phyloP scores from a whole-genome alignment of 2,888 invertebrate genomes.

The Clunio marinus region DNA sequence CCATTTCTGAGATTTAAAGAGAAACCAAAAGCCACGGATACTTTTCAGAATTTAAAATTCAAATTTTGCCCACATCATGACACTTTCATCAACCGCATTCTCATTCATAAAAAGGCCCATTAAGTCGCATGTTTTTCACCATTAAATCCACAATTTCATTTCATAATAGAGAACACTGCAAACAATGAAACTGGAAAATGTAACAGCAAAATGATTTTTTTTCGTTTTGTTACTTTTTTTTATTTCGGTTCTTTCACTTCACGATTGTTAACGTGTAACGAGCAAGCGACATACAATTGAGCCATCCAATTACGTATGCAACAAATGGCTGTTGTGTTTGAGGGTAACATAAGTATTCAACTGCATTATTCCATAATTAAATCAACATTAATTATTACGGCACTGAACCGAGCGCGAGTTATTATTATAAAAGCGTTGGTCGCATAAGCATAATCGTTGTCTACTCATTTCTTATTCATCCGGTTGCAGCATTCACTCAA shows the following conservation, averaged over 20 bases:
- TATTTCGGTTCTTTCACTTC: neutral
- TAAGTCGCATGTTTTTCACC: conserved; percentile 10
- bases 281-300: conserved; percentile 12
- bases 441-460: neutral
- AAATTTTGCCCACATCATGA: neutral
- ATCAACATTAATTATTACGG: conserved; percentile 32
- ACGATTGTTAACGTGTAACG: neutral
- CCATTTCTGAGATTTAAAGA: no score
- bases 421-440: neutral
- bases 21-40: no score
- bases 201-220: neutral
- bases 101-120: neutral
- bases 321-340: conserved; percentile 15
- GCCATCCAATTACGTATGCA: conserved; percentile 19
- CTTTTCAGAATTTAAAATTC: neutral
- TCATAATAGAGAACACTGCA: conserved; percentile 1
- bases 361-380: conserved; percentile 22
- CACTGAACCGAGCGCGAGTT: conserved; percentile 5
- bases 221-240: no score
- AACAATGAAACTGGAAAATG: neutral
- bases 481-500: conserved; percentile 9
- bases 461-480: conserved; percentile 23
- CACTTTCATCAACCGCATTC: neutral
- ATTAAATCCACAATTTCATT: neutral
- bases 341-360: neutral